phyloP scores from a whole-genome alignment of 2,113 vertebrate species.

The Zosterops borbonicus region DNA sequence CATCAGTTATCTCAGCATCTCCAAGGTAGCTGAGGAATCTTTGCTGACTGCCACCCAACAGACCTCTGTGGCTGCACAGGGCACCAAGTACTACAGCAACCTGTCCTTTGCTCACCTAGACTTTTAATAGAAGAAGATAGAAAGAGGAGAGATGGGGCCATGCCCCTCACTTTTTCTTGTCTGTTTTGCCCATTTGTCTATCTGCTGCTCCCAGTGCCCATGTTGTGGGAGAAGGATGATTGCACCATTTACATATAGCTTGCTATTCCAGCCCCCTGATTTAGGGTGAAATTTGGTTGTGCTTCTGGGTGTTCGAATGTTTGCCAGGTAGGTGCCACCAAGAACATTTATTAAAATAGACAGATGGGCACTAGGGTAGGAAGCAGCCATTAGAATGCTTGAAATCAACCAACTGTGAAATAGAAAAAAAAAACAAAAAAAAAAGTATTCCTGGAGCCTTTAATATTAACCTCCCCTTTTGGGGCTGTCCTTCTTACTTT shows the following conservation, averaged over 20 bases:
- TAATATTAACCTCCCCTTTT: slow-evolving; percentile 18
- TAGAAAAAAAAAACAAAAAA: slow-evolving; percentile 71
- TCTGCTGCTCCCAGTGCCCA: slow-evolving; percentile 39
- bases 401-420: slow-evolving; percentile 71
- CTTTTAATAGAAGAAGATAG: background rate
- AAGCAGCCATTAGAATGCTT: slow-evolving; percentile 61
- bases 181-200: slow-evolving; percentile 11
- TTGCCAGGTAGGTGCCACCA: slow-evolving; percentile 53
- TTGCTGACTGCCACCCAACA: background rate
- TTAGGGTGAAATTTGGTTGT: slow-evolving; percentile 36
- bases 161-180: background rate
- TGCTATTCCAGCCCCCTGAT: background rate
- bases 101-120: background rate
- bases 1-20: slow-evolving; percentile 40
- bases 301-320: background rate
- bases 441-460: slow-evolving; percentile 47
- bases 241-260: background rate
- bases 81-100: background rate
- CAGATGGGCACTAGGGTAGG: slow-evolving; percentile 45
- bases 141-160: background rate
- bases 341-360: slow-evolving; percentile 65
- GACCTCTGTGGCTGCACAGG: background rate
- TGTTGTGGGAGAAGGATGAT: slow-evolving; percentile 10
- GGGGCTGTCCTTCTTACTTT: background rate
- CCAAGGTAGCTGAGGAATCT: slow-evolving; percentile 1